Percentiles rank a stretch among this genome's conserved stretches.
These are phyloP conservation scores for Spisula solida DNA, from an alignment of 2,888 invertebrate species.

Conservation along the genomic window DNA sequence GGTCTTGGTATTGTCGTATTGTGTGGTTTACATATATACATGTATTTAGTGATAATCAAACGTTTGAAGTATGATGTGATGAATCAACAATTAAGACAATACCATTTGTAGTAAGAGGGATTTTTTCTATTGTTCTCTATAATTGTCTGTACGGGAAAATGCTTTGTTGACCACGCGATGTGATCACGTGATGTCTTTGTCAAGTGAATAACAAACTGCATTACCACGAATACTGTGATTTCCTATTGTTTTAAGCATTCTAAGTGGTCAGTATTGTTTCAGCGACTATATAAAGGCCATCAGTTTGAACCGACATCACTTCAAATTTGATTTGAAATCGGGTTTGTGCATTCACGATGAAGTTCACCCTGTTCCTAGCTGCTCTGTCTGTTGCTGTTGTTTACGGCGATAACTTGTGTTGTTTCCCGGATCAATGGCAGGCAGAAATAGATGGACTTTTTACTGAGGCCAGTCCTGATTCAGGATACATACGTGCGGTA, in stretches of 20 bases:
- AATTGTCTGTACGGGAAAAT: no score
- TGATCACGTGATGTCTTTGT: no score
- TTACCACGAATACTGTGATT: no score
- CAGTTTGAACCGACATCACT: background rate
- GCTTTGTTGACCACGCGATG: no score
- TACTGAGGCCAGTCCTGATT: background rate
- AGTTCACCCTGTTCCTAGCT: background rate
- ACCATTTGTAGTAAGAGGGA: no score
- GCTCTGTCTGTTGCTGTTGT: background rate
- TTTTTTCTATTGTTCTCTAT: no score
- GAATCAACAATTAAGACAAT: no score
- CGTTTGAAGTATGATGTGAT: no score
- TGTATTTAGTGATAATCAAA: no score
- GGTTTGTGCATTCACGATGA: background rate
- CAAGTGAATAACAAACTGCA: no score
- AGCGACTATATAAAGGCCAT: background rate
- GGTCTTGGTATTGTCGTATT: no score
- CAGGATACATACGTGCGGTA: background rate
- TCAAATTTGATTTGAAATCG: background rate
- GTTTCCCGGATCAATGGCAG: slow-evolving; percentile 3
- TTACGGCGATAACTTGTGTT: slow-evolving; percentile 10
- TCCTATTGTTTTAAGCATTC: background rate
- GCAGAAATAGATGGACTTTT: background rate
- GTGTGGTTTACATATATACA: no score
- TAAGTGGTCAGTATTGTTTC: background rate